phyloP scores from a whole-genome alignment of 2,797 vertebrate species.

The Remorina albescens region DNA sequence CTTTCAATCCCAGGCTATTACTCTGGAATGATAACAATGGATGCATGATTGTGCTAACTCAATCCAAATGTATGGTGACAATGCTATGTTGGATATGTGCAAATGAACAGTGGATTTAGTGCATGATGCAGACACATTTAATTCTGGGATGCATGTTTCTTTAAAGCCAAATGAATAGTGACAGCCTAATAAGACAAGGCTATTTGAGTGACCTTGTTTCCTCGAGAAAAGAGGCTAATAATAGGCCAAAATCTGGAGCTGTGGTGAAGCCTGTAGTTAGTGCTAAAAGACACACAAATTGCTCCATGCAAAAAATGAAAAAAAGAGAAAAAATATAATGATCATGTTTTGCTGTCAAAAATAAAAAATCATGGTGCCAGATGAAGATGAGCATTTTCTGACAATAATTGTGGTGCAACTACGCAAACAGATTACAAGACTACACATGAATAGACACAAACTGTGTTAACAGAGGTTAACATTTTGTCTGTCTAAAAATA shows the following conservation, averaged over 20 bases:
- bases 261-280: constrained; percentile 68
- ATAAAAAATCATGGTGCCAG: constrained; percentile 45
- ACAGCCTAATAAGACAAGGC: constrained; percentile 80
- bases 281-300: constrained; percentile 72
- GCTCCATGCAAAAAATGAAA: constrained; percentile 58
- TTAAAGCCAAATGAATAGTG: constrained; percentile 74
- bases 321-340: too few relatives aligned
- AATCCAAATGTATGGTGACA: constrained; percentile 22
- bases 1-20: constrained; percentile 59
- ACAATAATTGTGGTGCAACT: constrained; percentile 8
- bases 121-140: constrained; percentile 26
- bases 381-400: constrained; percentile 51
- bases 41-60: constrained; percentile 47
- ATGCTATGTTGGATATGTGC: constrained; percentile 39
- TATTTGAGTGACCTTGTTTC: constrained; percentile 84
- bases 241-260: constrained; percentile 83
- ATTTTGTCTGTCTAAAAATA: constrained; percentile 3
- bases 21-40: constrained; percentile 51
- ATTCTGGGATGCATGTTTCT: constrained; percentile 61
- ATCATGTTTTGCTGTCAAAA: constrained; percentile 52
- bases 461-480: not conserved
- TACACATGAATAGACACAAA: constrained; percentile 16
- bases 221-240: constrained; percentile 80
- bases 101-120: constrained; percentile 33
- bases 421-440: constrained; percentile 25